Base-by-base conservation (phyloP, 64 coral and sea anemone genomes). In the Actinia equina region DNA sequence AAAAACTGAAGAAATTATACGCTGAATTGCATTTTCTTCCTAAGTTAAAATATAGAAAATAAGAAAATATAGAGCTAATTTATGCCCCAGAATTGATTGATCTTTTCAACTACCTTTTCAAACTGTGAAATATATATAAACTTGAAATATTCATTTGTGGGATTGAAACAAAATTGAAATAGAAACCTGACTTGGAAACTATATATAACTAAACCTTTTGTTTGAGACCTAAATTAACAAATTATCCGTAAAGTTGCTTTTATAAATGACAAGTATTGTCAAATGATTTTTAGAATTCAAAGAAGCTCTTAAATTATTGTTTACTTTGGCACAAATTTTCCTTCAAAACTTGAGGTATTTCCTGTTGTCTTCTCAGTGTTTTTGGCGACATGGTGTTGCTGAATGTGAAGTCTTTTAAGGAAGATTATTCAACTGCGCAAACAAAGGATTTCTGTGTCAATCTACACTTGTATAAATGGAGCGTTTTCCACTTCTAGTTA, bases 351-450 rank as follows among this genome's bases (percentile, higher is more conserved):
- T 74, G 7, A 74, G 41, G 26, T 74, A 37, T 74, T 74, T 30
- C 69, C n/a, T 74, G n/a, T n/a, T n/a, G n/a, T n/a, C n/a, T n/a
- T n/a, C 69, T 74, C 41, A 2, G 41, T 9, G 11, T 4, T 26
- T 13, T 74, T 74, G 27, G 26, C 25, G 23, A 74, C 10, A 30
- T 23, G 69, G 11, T 14, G n/a, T 41, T 74, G 23, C n/a, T 3
- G 12, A 26, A 30, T 12, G 37, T 8, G 10, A 10, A 30, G 69
- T 12, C 41, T 74, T 74, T 74, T 10, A 56, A 30, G 13, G 12
- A 74, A 74, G 23, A 65, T 74, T 74, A 17, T 74, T 74, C 69
- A 74, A 74, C 69, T 74, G 69, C 69, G 41, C 25, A 74, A 74
- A 74, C 11, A 74, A 37, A 74, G 26, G 1, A 13, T 15, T 26